Base-by-base conservation (phyloP, 2,888 invertebrate genomes). In the Ceriagrion tenellum region DNA sequence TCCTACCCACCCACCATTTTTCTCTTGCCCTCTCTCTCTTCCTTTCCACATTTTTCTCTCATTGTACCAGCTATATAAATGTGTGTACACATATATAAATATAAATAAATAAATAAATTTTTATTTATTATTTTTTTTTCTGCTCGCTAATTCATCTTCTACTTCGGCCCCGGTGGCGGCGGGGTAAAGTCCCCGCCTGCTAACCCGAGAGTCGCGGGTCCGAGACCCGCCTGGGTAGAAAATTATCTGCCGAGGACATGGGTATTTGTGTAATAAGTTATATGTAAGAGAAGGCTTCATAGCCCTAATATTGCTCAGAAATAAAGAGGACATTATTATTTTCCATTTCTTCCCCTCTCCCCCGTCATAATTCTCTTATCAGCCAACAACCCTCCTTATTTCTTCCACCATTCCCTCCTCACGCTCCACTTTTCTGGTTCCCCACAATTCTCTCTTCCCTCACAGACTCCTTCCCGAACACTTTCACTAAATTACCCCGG, bases 331-430 rank as follows among this genome's bases (percentile, higher is more conserved):
- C n/a, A n/a, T n/a, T n/a, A n/a, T n/a, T n/a, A n/a, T n/a, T n/a
- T n/a, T n/a, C n/a, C n/a, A n/a, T n/a, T n/a, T n/a, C n/a, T n/a
- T 93, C 93, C 93, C 69, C 55, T 93, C 55, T 55, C 91, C 59
- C 74, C 93, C 69, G 69, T 74, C 93, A 93, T 74, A 93, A 93
- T 47, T 93, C 69, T 74, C 93, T 47, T 93, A 93, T 93, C 69
- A 93, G 74, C 47, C 69, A 81, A 35, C 35, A 35, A 35, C 81
- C n/a, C 35, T 81, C 35, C 81, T 16, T 59, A n/a, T 89, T 55
- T 0, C 55, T n/a, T 55, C 89, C 16, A 10, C n/a, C 55, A 13
- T 35, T 89, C 0, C n/a, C 55, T n/a, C 23, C 69, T 69, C 26
- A 47, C 74, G 13, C n/a, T 74, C 20, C 16, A 26, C 47, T n/a